phyloP scores from a whole-genome alignment of 2,888 invertebrate species.

The Cosmia pyralina region DNA sequence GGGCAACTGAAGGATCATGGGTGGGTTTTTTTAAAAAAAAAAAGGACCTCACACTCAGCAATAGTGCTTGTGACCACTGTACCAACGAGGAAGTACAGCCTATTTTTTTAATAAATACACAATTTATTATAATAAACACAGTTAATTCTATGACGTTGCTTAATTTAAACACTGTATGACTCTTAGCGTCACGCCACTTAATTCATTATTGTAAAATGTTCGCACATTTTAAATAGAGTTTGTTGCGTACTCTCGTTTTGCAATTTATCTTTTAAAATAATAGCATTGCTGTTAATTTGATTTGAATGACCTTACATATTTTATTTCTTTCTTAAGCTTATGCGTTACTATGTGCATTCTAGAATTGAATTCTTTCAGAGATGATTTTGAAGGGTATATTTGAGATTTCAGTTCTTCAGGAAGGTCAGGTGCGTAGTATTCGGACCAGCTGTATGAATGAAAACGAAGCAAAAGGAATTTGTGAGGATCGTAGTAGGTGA shows the following conservation, averaged over 20 bases:
- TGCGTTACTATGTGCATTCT: neutral
- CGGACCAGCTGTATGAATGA: too few relatives aligned
- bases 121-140: neutral
- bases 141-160: conserved; percentile 28
- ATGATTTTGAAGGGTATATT: neutral
- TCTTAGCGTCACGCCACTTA: conserved; percentile 47
- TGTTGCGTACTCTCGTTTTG: conserved; percentile 43
- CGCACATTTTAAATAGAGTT: conserved; percentile 40
- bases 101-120: neutral
- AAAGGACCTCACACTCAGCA: too few relatives aligned
- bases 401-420: neutral
- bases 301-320: conserved; percentile 34
- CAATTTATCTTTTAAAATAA: conserved; percentile 45
- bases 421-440: neutral
- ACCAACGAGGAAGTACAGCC: too few relatives aligned
- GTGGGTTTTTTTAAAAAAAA: too few relatives aligned
- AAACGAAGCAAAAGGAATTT: neutral
- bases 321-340: conserved; percentile 13
- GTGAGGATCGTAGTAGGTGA: neutral
- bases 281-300: conserved; percentile 23
- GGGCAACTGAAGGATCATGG: too few relatives aligned
- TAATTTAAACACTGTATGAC: conserved; percentile 18
- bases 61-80: too few relatives aligned
- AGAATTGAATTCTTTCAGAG: neutral
- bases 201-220: conserved; percentile 50